phyloP scores from a whole-genome alignment of 2,797 vertebrate genomes.

The Hylomyscus alleni region DNA sequence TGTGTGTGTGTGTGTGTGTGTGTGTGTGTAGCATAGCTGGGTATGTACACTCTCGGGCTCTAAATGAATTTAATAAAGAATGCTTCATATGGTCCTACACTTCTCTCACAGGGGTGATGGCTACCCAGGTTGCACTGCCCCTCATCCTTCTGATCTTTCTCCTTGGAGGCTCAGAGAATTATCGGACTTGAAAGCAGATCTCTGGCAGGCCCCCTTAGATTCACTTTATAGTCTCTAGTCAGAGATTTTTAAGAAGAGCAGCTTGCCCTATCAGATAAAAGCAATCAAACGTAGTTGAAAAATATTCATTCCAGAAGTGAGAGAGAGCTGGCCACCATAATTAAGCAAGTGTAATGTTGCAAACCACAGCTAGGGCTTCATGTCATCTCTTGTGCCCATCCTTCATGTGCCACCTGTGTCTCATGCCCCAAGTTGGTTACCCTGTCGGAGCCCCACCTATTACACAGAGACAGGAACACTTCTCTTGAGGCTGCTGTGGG shows the following conservation, averaged over 20 bases:
- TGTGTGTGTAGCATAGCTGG: neutral
- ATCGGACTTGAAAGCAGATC: constrained; percentile 23
- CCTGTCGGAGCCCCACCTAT: neutral
- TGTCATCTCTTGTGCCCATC: neutral
- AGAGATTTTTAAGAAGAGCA: neutral
- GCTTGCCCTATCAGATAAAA: neutral
- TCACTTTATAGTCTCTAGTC: constrained; percentile 16
- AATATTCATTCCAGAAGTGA: neutral
- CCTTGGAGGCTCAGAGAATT: constrained; percentile 51
- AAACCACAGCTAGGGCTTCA: neutral
- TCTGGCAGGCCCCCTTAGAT: neutral
- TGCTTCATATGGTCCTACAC: constrained; percentile 47
- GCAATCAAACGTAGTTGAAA: neutral
- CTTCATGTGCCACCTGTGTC: neutral
- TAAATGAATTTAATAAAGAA: constrained; percentile 70
- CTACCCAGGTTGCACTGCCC: neutral
- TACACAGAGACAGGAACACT: neutral
- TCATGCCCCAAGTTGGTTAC: neutral
- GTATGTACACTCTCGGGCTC: constrained; percentile 57
- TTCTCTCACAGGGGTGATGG: constrained; percentile 55
- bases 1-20: neutral
- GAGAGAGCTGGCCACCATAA: neutral
- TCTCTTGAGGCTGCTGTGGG: neutral
- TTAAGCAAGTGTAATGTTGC: neutral
- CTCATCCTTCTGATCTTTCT: constrained; percentile 62